These are phyloP conservation scores for Moxostoma hubbsi DNA, from an alignment of 2,797 vertebrate genomes.

Conservation along the genomic window DNA sequence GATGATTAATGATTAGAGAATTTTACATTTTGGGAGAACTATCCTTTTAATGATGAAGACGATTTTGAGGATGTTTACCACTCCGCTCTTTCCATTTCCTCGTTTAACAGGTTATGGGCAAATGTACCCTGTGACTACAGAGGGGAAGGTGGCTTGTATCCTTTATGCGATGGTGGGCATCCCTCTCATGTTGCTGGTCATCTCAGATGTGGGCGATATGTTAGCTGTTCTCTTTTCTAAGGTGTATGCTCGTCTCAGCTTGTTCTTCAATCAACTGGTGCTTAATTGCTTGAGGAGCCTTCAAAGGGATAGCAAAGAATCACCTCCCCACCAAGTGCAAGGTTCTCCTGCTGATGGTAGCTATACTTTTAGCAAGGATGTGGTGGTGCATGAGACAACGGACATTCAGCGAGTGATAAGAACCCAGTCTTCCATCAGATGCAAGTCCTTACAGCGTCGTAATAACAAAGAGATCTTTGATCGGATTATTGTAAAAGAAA, in stretches of 20 bases:
- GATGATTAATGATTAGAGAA: too few relatives aligned
- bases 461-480: constrained; percentile 84
- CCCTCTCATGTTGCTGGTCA: constrained; percentile 93
- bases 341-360: constrained; percentile 48
- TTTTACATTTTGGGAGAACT: too few relatives aligned
- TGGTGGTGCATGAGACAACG: constrained; percentile 70
- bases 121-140: constrained; percentile 83
- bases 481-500: constrained; percentile 77
- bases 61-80: not conserved
- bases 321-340: not conserved
- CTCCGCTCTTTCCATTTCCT: constrained; percentile 12
- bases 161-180: constrained; percentile 92
- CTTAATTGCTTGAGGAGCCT: constrained; percentile 51
- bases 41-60: not conserved
- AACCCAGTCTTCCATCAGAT: constrained; percentile 65
- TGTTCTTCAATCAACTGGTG: constrained; percentile 41
- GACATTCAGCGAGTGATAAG: constrained; percentile 76
- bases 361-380: constrained; percentile 63
- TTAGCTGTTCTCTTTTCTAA: constrained; percentile 82
- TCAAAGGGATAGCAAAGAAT: constrained; percentile 27
- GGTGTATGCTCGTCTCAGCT: constrained; percentile 71
- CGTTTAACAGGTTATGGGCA: constrained; percentile 85
- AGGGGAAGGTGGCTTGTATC: constrained; percentile 85
- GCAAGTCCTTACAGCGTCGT: constrained; percentile 65
- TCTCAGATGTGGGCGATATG: constrained; percentile 89